Conservation (phyloP, 2,113 vertebrate genomes). For the Hypomesus transpacificus region DNA sequence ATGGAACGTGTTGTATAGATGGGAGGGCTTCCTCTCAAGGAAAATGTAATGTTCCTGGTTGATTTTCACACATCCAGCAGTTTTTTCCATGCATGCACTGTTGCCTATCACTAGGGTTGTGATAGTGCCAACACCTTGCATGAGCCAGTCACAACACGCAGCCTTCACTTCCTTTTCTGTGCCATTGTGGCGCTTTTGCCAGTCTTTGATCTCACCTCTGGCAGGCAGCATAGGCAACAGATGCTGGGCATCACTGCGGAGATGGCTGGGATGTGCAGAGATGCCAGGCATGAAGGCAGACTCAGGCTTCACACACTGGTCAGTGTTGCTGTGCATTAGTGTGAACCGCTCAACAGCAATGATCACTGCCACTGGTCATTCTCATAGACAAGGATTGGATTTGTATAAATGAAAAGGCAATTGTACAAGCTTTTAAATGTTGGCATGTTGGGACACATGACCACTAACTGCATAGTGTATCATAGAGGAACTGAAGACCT, state of each 20-base stretch:
- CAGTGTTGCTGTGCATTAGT: slow-evolving; percentile 17
- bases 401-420: background rate
- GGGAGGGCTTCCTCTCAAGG: too few relatives aligned
- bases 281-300: slow-evolving; percentile 30
- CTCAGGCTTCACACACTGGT: slow-evolving; percentile 1
- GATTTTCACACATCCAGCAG: too few relatives aligned
- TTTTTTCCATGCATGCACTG: too few relatives aligned
- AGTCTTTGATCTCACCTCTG: slow-evolving; percentile 48
- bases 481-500: too few relatives aligned
- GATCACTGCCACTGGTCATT: slow-evolving; percentile 6
- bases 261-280: slow-evolving; percentile 21
- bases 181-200: slow-evolving; percentile 36
- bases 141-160: slow-evolving; percentile 17
- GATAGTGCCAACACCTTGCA: too few relatives aligned
- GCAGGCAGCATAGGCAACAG: slow-evolving; percentile 45
- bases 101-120: too few relatives aligned
- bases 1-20: too few relatives aligned
- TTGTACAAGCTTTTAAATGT: background rate
- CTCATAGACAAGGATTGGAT: background rate
- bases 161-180: slow-evolving; percentile 57
- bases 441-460: too few relatives aligned
- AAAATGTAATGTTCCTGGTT: too few relatives aligned
- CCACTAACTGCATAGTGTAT: too few relatives aligned
- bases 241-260: slow-evolving; percentile 33
- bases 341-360: slow-evolving; percentile 4